These are phyloP conservation scores for Cyrtonyx montezumae DNA, from an alignment of 2,113 vertebrate genomes.

Conservation along the genomic window DNA sequence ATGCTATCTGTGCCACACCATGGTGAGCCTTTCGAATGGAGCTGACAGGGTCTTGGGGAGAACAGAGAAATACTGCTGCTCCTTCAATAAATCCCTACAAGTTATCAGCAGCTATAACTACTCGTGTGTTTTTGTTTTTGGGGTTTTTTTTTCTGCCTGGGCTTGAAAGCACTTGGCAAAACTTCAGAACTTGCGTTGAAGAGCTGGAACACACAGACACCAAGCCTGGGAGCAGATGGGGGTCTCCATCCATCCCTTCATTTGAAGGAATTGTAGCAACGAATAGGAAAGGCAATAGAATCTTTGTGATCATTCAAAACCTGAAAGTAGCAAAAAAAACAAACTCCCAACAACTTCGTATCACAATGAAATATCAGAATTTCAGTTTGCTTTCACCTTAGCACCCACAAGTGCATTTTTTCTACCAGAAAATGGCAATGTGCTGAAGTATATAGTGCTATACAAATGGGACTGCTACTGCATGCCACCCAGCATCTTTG, in stretches of 20 bases:
- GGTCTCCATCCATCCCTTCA: not conserved
- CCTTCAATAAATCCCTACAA: not conserved
- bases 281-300: not conserved
- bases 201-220: not conserved
- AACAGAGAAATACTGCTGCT: not conserved
- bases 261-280: not conserved
- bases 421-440: not conserved
- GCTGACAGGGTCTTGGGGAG: not conserved
- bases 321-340: not conserved
- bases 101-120: not conserved
- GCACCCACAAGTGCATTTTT: not conserved
- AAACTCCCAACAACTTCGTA: no score
- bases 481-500: not conserved
- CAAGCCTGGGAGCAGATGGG: accelerated
- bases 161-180: not conserved
- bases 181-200: not conserved
- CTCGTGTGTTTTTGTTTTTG: not conserved
- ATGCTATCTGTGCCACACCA: not conserved
- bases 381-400: not conserved
- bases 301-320: not conserved
- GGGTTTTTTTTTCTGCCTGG: not conserved
- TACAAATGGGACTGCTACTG: no score
- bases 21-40: not conserved
- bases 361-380: not conserved
- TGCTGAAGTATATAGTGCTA: not conserved